Evolutionary conservation across 2,888 invertebrate genomes (phyloP).

Genomic region (Acheta domesticus): DNA sequence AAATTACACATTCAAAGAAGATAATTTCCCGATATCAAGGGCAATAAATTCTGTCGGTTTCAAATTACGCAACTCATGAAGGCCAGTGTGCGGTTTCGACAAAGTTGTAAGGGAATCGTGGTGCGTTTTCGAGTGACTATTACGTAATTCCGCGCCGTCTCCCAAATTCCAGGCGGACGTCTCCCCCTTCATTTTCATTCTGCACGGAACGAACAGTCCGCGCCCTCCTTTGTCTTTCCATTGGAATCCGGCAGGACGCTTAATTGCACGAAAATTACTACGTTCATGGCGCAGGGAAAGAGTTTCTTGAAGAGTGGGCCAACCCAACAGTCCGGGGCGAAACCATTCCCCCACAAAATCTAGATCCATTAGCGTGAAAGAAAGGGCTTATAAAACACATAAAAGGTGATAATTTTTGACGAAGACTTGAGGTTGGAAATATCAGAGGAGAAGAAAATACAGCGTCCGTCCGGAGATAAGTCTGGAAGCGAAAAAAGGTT

Average conservation of each 20-base stretch:
- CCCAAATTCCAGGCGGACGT: not conserved
- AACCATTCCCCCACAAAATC: no score
- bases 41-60: not conserved
- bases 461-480: no score
- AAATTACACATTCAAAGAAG: not conserved
- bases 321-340: no score
- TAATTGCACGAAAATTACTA: constrained; percentile 2
- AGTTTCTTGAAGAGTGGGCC: no score
- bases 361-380: no score
- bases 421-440: no score
- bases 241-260: not conserved
- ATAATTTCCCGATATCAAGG: not conserved
- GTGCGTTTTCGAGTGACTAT: not conserved
- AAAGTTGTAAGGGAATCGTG: not conserved
- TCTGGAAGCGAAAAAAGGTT: no score
- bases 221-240: not conserved
- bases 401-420: no score
- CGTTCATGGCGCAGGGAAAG: not conserved
- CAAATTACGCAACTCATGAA: not conserved
- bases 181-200: not conserved
- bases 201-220: not conserved
- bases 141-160: not conserved
- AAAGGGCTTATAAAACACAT: no score
- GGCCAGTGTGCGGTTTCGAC: not conserved
- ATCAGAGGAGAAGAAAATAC: no score